Evolutionary conservation across 1,140 invertebrate genomes (phyloP).

Genomic region (Grapholita molesta): DNA sequence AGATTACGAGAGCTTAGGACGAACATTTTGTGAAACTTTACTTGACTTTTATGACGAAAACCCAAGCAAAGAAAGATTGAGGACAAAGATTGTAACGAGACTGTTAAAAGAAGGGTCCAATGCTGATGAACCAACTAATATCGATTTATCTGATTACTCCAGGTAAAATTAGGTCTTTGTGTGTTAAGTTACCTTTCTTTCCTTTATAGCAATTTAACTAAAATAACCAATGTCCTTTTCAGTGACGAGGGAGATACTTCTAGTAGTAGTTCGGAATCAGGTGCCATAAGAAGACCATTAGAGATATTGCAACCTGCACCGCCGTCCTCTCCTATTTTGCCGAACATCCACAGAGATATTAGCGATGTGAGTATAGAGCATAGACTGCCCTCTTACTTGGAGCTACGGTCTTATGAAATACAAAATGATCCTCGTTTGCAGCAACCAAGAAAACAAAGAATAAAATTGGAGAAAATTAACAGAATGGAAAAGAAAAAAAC

Average conservation of each 20-base stretch:
- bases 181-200: background rate
- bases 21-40: slow-evolving; percentile 94
- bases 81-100: slow-evolving; percentile 88
- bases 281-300: slow-evolving; percentile 38
- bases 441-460: slow-evolving; percentile 54
- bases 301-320: slow-evolving; percentile 49
- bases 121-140: slow-evolving; percentile 92
- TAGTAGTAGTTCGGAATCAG: slow-evolving; percentile 79
- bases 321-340: slow-evolving; percentile 66
- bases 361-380: slow-evolving; percentile 36
- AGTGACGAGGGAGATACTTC: slow-evolving; percentile 89
- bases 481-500: slow-evolving; percentile 62
- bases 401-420: background rate
- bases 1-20: slow-evolving; percentile 86
- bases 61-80: slow-evolving; percentile 89
- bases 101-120: slow-evolving; percentile 90
- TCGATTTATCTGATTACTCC: slow-evolving; percentile 90
- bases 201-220: background rate
- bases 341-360: slow-evolving; percentile 44
- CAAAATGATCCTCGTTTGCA: slow-evolving; percentile 37
- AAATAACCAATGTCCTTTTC: slow-evolving; percentile 22
- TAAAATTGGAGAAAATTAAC: slow-evolving; percentile 65
- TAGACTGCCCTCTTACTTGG: background rate
- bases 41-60: slow-evolving; percentile 94
- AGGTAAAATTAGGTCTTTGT: slow-evolving; percentile 78